Evolutionary conservation across 2,888 invertebrate species (phyloP), one percentile per base, ranked within the genome.

Genomic region (Pseudococcus longispinus): DNA sequence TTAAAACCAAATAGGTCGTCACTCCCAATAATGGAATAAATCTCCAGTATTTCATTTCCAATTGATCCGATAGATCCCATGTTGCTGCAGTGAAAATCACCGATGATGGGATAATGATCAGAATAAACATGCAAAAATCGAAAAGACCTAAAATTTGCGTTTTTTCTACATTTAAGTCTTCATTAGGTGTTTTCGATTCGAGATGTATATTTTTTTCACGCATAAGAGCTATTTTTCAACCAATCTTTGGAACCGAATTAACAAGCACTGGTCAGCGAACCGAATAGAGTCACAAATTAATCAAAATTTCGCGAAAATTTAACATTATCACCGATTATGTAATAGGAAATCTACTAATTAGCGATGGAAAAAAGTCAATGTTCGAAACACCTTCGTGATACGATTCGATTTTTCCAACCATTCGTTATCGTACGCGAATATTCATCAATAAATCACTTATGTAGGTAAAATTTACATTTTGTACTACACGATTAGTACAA

Each of bases 81-180:
- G 77, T 80, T 42, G 37, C 18, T 9, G 37, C 32, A 9, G 77
- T 80, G 77, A 80, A 80, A 20, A 42, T 80, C 42, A 80, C 77
- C 42, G 77, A 80, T 13, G 77, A 6, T n/a, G 77, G 77, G 3
- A 80, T 5, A 3, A 80, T 80, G 11, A 80, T 80, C 20, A 42
- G 42, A 20, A 80, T 80, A 13, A 80, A 80, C 77, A 42, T 80
- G 20, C 77, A 80, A 11, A 80, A 80, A 42, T 80, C 77, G 9
- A 80, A 42, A 2, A 80, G 42, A 9, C 42, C 4, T 20, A 80
- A 20, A 2, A 80, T 80, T 42, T 80, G 18, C 3, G n/a, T 42
- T 80, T 80, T 80, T 9, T 80, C 77, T 20, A 5, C 42, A 20
- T 37, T 42, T 42, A 80, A 9, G 20, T 80, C 37, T n/a, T 80